Evolutionary conservation across 1,140 invertebrate genomes (phyloP).

Genomic region (Phenacoccus solenopsis): DNA sequence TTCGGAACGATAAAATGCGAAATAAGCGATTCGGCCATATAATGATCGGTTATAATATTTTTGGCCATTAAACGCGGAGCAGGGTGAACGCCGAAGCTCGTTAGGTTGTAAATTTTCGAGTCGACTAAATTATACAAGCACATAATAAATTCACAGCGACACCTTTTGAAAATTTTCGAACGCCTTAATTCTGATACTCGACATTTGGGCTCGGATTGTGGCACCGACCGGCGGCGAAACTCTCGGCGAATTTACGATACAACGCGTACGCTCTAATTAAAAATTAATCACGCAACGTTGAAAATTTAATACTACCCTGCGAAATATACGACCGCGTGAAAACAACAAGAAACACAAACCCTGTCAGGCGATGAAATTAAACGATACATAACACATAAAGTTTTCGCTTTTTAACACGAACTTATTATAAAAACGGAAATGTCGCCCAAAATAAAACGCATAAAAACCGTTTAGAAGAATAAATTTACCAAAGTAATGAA

Average conservation of each 20-base stretch:
- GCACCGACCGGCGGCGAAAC: too few species aligned
- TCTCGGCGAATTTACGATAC: not conserved
- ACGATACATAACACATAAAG: slow-evolving; percentile 2
- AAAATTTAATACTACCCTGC: slow-evolving; percentile 2
- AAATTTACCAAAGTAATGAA: slow-evolving; percentile 4
- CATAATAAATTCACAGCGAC: not conserved
- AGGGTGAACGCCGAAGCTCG: too few species aligned
- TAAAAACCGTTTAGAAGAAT: not conserved
- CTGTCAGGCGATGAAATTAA: slow-evolving; percentile 1
- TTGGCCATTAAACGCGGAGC: too few species aligned
- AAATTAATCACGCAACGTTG: slow-evolving; percentile 1
- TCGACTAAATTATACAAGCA: too few species aligned
- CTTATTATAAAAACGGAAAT: slow-evolving; percentile 3
- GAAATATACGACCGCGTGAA: not conserved
- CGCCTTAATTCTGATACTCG: not conserved
- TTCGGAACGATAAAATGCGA: too few species aligned
- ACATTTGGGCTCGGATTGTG: too few species aligned
- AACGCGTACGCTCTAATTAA: not conserved
- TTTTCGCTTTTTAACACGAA: slow-evolving; percentile 1
- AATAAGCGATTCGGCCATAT: too few species aligned
- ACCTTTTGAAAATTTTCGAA: not conserved
- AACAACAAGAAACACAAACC: slow-evolving; percentile 1
- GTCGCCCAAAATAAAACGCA: slow-evolving; percentile 1
- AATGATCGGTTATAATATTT: too few species aligned
- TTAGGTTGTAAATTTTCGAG: too few species aligned